Percentiles rank a stretch among this genome's conserved stretches.
Conservation (phyloP, 2,888 invertebrate species). For the Nebria brevicollis region DNA sequence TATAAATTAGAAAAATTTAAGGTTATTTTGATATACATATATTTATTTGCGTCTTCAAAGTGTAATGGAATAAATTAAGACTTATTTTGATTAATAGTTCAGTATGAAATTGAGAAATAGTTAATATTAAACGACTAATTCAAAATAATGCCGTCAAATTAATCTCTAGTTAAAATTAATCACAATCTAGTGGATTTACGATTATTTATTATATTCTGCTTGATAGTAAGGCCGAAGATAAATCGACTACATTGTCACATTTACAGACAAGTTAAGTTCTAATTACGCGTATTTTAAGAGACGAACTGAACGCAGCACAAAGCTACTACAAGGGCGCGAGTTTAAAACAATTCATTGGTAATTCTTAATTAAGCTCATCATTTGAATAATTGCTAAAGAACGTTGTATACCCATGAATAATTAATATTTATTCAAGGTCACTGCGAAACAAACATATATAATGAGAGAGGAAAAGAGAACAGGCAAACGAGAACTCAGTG, state of each 20-base stretch:
- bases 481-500: not conserved
- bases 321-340: not conserved
- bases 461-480: not conserved
- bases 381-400: conserved; percentile 38
- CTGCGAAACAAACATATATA: not conserved
- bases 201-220: not conserved
- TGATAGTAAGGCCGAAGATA: not conserved
- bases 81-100: not conserved
- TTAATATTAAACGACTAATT: not conserved
- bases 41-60: too few relatives aligned
- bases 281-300: not conserved
- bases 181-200: not conserved
- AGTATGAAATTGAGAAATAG: not conserved
- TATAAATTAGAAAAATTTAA: too few relatives aligned
- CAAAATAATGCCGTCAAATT: not conserved
- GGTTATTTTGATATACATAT: too few relatives aligned
- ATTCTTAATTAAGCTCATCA: conserved; percentile 37
- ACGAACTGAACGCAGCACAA: not conserved
- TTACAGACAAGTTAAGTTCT: not conserved
- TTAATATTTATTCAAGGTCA: conserved; percentile 22
- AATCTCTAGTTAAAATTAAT: not conserved
- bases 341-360: conserved; percentile 26
- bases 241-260: not conserved
- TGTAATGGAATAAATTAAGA: not conserved
- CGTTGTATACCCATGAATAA: conserved; percentile 30